Conservation (phyloP, 1,140 invertebrate genomes). For the Chionoecetes opilio region DNA sequence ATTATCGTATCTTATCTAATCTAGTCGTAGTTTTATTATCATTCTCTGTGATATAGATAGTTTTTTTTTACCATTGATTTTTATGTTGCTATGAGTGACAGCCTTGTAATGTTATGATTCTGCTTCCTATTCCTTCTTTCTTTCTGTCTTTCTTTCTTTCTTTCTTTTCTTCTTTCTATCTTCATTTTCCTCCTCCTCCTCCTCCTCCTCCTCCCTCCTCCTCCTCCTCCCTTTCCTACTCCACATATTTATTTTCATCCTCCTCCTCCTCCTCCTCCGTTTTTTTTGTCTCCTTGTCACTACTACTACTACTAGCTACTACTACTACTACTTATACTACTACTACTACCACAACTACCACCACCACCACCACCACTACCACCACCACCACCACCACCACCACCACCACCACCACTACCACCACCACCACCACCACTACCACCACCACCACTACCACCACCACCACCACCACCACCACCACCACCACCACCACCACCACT, state of each 20-base stretch:
- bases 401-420: not conserved
- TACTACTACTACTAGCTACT: not conserved
- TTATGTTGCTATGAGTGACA: no score
- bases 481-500: not conserved
- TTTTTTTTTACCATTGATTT: no score
- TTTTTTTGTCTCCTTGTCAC: not conserved
- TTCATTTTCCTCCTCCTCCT: no score
- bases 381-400: not conserved
- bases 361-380: not conserved
- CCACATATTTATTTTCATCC: not conserved
- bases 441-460: not conserved
- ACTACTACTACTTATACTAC: not conserved
- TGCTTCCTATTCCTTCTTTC: no score
- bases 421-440: not conserved
- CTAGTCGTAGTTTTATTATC: no score
- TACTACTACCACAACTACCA: not conserved
- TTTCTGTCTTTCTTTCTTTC: no score
- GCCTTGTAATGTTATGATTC: no score
- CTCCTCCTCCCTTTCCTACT: not conserved
- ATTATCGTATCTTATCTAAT: no score
- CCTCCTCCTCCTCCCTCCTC: not conserved
- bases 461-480: not conserved
- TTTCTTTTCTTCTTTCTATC: no score
- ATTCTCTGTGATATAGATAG: no score
- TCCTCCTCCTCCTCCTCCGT: not conserved